These are phyloP conservation scores for Palythoa grandiflora DNA, from an alignment of 92 coral and sea anemone species.

Conservation along the genomic window DNA sequence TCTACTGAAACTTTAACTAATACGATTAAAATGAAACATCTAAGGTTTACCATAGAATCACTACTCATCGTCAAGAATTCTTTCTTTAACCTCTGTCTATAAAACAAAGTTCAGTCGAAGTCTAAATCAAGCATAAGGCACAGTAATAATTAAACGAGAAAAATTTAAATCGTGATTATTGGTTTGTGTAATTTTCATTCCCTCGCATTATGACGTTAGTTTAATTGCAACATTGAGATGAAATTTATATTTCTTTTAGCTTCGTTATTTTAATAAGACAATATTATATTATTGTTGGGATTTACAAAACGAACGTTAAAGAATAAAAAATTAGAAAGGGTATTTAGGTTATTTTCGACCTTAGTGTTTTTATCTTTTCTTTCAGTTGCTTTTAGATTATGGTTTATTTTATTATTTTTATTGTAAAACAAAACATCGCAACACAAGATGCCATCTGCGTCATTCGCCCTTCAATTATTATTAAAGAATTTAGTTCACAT, in stretches of 20 bases:
- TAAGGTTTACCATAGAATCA: neutral
- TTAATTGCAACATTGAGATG: neutral
- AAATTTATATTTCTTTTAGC: neutral
- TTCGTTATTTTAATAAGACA: too few species aligned
- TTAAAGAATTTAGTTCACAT: too few species aligned
- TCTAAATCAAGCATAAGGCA: neutral
- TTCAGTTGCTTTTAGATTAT: too few species aligned
- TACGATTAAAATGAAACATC: neutral
- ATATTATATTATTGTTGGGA: too few species aligned
- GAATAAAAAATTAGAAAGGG: too few species aligned
- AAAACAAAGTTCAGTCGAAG: neutral
- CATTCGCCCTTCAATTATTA: too few species aligned
- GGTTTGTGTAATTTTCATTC: neutral
- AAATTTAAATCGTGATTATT: neutral
- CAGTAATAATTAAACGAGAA: neutral
- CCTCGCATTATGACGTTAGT: neutral
- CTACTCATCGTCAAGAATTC: neutral
- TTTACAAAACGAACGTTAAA: too few species aligned
- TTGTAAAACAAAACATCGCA: too few species aligned
- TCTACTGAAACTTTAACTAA: neutral
- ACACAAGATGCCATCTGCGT: too few species aligned
- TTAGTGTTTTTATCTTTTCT: too few species aligned
- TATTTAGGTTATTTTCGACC: too few species aligned
- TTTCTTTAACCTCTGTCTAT: neutral
- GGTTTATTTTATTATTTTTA: too few species aligned